Evolutionary conservation across 2,888 invertebrate genomes (phyloP), one percentile per base, ranked within the genome.

Genomic region (Chrysina gloriosa): DNA sequence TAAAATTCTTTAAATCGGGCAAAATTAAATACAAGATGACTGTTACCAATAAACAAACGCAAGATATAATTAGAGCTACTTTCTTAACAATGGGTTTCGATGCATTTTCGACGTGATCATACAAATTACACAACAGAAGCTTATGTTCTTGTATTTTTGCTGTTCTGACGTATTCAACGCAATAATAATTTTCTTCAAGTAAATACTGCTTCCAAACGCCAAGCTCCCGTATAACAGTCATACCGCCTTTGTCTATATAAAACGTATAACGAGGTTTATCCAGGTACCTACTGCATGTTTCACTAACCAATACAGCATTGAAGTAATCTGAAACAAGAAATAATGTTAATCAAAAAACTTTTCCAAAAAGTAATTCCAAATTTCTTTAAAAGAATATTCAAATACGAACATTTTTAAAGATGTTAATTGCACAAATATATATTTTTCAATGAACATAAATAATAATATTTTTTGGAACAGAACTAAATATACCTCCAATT

Each of bases 1-100:
- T 58, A 21, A 68, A 61, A 48, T 68, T 68, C n/a, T 65, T 54
- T 39, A 68, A 42, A 31, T 61, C 65, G 14, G 31, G 42, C 25
- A 68, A 27, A 4, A 50, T 9, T 5, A 58, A 27, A 23, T 68
- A 68, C 11, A 45, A 47, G 11, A 68, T 21, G 16, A 68, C 21
- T 11, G 68, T 68, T 21, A 65, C 27, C 5, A 65, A 9, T 21
- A 68, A 31, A 19, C 58, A 65, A 31, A 61, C 16, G 39, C 64
- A 65, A 7, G 68, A 68, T 6, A 58, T 50, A 5, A 65, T 68
- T 14, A 64, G 14, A 11, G 52, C 39, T 11, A 52, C 36, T 63
- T 52, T 67, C 11, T 25, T 50, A 7, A 67, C 21, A 4, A 50
- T 48, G 6, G 14, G 21, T 25, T 64, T 64, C 3, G 19, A 58